Conservation (phyloP, 2,888 invertebrate species). For the Xestia xanthographa region DNA sequence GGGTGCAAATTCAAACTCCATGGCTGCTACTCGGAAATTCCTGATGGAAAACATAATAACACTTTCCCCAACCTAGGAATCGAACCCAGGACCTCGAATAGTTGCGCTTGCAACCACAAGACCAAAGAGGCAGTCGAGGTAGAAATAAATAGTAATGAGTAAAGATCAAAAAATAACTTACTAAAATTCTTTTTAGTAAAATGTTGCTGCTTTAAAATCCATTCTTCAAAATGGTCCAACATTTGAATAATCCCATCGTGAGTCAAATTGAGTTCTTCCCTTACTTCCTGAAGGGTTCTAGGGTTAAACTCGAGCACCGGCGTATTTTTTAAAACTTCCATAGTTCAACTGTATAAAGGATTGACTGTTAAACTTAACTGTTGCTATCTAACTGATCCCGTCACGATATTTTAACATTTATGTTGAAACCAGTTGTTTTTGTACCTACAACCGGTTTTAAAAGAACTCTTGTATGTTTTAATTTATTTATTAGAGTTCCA, state of each 20-base stretch:
- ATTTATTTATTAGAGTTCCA: too few relatives aligned
- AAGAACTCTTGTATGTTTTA: not conserved
- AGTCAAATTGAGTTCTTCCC: conserved; percentile 68
- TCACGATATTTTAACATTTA: not conserved
- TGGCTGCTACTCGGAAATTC: too few relatives aligned
- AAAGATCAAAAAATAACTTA: conserved; percentile 63
- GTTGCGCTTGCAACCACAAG: too few relatives aligned
- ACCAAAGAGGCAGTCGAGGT: too few relatives aligned
- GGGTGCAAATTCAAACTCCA: too few relatives aligned
- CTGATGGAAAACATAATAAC: too few relatives aligned
- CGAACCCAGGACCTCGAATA: too few relatives aligned
- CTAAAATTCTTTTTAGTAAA: conserved; percentile 73
- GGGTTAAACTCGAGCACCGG: conserved; percentile 59
- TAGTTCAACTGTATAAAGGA: not conserved
- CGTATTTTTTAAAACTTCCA: conserved; percentile 25
- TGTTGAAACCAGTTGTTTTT: not conserved
- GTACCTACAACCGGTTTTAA: not conserved
- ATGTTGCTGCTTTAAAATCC: conserved; percentile 76
- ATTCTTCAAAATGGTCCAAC: conserved; percentile 70
- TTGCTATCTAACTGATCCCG: not conserved
- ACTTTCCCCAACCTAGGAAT: too few relatives aligned
- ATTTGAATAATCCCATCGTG: conserved; percentile 68
- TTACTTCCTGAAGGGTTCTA: conserved; percentile 66
- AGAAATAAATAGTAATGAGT: not conserved
- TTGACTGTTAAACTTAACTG: not conserved